Conservation (phyloP, 1,140 invertebrate genomes). For the Batillaria attramentaria region DNA sequence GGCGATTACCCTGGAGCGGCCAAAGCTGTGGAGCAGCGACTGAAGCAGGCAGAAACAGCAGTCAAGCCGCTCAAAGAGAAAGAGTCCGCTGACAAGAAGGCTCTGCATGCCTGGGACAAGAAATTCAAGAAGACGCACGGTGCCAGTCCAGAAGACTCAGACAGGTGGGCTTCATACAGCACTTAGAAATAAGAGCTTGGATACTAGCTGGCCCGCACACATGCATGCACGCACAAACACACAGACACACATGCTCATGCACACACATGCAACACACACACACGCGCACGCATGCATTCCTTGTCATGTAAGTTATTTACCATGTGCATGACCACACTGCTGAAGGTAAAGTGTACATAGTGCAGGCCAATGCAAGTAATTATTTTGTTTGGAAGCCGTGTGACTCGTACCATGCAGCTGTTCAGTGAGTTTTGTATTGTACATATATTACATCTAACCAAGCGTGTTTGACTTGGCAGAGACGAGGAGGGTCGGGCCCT, state of each 20-base stretch:
- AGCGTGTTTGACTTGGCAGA: slow-evolving; percentile 32
- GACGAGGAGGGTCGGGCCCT: slow-evolving; percentile 66
- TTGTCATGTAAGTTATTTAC: too few relatives aligned
- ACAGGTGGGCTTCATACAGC: slow-evolving; percentile 51
- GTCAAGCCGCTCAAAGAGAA: slow-evolving; percentile 62
- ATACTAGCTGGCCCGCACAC: too few relatives aligned
- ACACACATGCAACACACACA: not conserved
- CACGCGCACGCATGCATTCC: not conserved
- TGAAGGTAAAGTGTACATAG: too few relatives aligned
- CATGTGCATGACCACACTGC: too few relatives aligned
- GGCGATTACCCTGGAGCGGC: slow-evolving; percentile 50
- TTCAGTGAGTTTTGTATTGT: too few relatives aligned
- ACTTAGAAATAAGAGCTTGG: too few relatives aligned
- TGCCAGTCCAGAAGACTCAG: slow-evolving; percentile 44
- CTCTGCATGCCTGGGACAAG: slow-evolving; percentile 63
- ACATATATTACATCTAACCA: not conserved
- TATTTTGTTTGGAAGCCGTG: not conserved
- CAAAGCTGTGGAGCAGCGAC: slow-evolving; percentile 46
- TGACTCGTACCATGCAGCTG: too few relatives aligned
- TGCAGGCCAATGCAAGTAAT: too few relatives aligned
- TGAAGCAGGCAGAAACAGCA: slow-evolving; percentile 51
- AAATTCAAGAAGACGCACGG: slow-evolving; percentile 55
- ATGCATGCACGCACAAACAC: not conserved
- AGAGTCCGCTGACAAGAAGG: slow-evolving; percentile 66
- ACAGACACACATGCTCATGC: not conserved